Evolutionary conservation across 2,888 invertebrate genomes (phyloP), one percentile per base, ranked within the genome.

Genomic region (Melieria crassipennis): DNA sequence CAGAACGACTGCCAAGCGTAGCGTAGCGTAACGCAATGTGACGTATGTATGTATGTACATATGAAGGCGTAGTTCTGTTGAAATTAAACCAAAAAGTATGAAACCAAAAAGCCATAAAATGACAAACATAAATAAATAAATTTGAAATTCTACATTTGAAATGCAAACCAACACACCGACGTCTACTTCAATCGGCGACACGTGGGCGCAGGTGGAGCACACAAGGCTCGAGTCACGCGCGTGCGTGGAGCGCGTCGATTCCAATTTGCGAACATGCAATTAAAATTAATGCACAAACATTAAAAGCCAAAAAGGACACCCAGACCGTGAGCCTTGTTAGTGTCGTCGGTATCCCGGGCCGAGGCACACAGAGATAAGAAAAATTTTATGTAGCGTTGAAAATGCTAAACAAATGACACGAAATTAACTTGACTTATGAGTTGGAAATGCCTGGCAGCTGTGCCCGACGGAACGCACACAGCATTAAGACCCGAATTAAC

Each of bases 361-460:
- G 7, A 50, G 13, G 43, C 46, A 55, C 13, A 52, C 56, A 42
- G 69, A 72, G 73, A 74, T 75, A 73, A 69, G 76, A 72, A 75
- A 75, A 78, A 74, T 81, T 75, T 81, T 81, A 84, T 83, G 75
- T 84, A 81, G 80, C 83, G 81, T 81, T 80, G 77, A 79, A 80
- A 82, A 81, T 84, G 77, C 77, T 76, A 78, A 81, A 83, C 80
- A 84, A 84, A 84, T 84, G 82, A 80, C 77, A 75, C 73, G 75
- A 80, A 82, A 84, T 84, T 82, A 84, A 84, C 79, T 79, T 83
- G 83, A 81, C 82, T 82, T 83, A 84, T 84, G 84, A 83, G 79
- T 81, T 82, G 82, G 82, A 83, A 82, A 82, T 81, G 79, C 78
- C 80, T 79, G 79, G 79, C 82, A 79, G 78, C 78, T 79, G 78